Evolutionary conservation across 2,888 invertebrate species (phyloP), one percentile per base, ranked within the genome.

Genomic region (Eristalinus aeneus): DNA sequence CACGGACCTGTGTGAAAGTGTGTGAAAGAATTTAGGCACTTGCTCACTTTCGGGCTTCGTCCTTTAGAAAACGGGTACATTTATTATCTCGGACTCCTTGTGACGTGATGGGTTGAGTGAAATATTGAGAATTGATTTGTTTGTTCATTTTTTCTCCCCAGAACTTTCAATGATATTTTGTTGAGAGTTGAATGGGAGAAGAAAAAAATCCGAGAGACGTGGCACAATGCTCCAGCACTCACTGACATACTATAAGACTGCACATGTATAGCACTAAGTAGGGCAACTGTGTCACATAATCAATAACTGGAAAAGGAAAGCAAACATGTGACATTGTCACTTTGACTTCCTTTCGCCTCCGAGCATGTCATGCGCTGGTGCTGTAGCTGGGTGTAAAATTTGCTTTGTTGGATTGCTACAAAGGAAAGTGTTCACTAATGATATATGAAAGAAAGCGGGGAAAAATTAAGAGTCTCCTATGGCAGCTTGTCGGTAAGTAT

Each of bases 11-110:
- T 56, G 46, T 73, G 63, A 53, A 53, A 36, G 63, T 54, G 68
- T 77, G 61, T 74, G 77, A 73, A 65, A 53, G 77, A 77, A 83
- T 77, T 69, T 60, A 58, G 73, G 77, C 73, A 74, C 64, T 68
- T 77, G 72, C 60, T 60, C 68, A 72, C 63, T 68, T 72, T 77
- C 63, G 53, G 32, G 61, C 61, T 56, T 67, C 67, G 39, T 61
- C 68, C 53, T 61, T 74, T 75, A 46, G 53, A 68, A 64, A 77
- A 63, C 56, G 20, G 69, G 53, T 63, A 69, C 69, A 64, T 69
- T 64, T 69, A 69, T 77, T 71, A 77, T 77, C 27, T 36, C 10
- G 34, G 34, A 68, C 54, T 36, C 23, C 12, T 61, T 68, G 60
- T 61, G 61, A 61, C 61, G 68, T 74, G 27, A 60, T 22, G 61